These are phyloP conservation scores for Fragum fragum DNA, from an alignment of 2,888 invertebrate genomes.

Conservation along the genomic window DNA sequence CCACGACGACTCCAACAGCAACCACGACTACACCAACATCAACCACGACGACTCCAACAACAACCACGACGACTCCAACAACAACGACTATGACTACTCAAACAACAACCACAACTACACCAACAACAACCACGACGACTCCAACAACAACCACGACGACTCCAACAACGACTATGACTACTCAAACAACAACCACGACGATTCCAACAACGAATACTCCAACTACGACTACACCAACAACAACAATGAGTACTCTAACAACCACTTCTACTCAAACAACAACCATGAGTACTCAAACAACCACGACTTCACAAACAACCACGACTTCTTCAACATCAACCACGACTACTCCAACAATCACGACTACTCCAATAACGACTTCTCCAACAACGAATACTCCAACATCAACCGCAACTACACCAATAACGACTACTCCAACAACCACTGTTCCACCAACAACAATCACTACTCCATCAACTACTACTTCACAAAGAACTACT, in stretches of 20 bases:
- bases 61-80: neutral
- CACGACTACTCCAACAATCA: neutral
- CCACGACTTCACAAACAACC: neutral
- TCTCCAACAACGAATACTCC: neutral
- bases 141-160: neutral
- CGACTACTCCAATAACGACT: neutral
- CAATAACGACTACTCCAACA: neutral
- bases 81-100: slow-evolving; percentile 11
- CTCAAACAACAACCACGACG: neutral
- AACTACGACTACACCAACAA: slow-evolving; percentile 1
- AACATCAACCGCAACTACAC: neutral
- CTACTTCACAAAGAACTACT: neutral
- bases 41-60: neutral
- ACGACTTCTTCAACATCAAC: neutral
- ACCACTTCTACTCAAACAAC: neutral
- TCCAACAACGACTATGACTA: neutral
- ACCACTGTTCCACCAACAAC: neutral
- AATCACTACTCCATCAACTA: neutral
- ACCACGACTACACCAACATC: neutral
- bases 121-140: neutral
- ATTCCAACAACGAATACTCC: neutral
- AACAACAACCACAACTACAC: neutral
- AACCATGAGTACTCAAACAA: neutral
- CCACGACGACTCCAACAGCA: neutral
- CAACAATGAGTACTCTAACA: neutral